These are phyloP conservation scores for Lithophane socia DNA, from an alignment of 2,888 invertebrate species.

Conservation along the genomic window DNA sequence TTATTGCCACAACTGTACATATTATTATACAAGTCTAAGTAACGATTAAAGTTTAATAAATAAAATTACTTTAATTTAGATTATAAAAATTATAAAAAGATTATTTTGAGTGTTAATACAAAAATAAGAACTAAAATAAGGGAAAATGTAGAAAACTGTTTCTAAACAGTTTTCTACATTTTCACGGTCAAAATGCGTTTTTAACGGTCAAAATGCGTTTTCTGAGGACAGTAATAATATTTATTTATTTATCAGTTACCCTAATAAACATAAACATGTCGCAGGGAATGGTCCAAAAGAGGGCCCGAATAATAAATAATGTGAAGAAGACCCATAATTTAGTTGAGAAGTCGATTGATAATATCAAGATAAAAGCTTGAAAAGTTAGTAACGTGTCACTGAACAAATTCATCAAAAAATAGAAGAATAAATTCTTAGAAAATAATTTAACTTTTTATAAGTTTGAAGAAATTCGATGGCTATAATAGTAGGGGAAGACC, in stretches of 20 bases:
- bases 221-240: background rate
- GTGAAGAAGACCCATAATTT: background rate
- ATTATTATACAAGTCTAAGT: background rate
- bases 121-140: background rate
- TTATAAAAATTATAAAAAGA: too few species aligned
- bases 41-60: too few species aligned
- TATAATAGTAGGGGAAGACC: too few species aligned
- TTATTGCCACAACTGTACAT: background rate
- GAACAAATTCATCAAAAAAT: background rate
- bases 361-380: background rate
- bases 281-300: background rate
- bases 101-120: background rate
- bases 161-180: too few species aligned
- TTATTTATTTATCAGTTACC: conserved; percentile 10
- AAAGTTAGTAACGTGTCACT: background rate
- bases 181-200: background rate
- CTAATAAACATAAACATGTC: background rate
- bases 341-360: background rate
- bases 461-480: too few species aligned
- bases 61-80: too few species aligned
- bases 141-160: background rate
- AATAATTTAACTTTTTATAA: background rate
- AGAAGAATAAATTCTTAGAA: background rate
- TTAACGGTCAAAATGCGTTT: background rate
- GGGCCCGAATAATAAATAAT: background rate